Evolutionary conservation across 2,113 vertebrate genomes (phyloP), one percentile per base, ranked within the genome.

Genomic region (Phylloscopus trochiloides): DNA sequence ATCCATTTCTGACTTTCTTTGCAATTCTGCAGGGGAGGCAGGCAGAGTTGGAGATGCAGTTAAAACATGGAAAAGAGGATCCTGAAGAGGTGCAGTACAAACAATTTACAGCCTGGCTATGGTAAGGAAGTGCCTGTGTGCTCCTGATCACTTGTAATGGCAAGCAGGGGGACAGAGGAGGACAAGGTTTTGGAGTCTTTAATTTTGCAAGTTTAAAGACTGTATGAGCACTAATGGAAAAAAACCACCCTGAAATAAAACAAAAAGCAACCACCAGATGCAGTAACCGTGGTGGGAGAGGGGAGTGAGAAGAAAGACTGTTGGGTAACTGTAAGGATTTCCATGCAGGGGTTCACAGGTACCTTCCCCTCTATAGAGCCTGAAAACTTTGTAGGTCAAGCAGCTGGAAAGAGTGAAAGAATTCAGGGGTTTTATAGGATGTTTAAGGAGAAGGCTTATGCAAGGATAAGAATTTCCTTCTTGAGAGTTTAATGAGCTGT

Each of bases 41-140:
- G 45, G 99, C 98, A 34, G 99, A 99, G 87, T 90, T 99, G 97
- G 99, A 99, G 84, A 97, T 99, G 98, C 98, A 99, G 71, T 97
- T 99, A 94, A 99, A 98, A 88, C 98, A 98, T 57, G 98, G 98
- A 74, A 99, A 98, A 96, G 99, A 98, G 38, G 97, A 97, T 81
- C 97, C 98, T 13, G 98, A 99, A 95, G 98, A 99, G 76, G 97
- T 99, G 47, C 99, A 99, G 70, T 98, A 98, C 97, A 98, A 99
- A 51, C 98, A 99, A 9, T 98, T 97, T 96, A 98, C 98, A 70
- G 98, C 99, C 93, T 99, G 99, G 99, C 97, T 99, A 40, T 99
- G 99, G 99, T 99, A 97, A 98, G 98, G 34, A 48, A 72, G 12
- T 51, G 9, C 31, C 17, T 7, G 4, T 87, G 54, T 63, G 47